These are phyloP conservation scores for Stichopus horrens DNA, from an alignment of 53 echinoderm and acorn worm genomes.

Conservation along the genomic window DNA sequence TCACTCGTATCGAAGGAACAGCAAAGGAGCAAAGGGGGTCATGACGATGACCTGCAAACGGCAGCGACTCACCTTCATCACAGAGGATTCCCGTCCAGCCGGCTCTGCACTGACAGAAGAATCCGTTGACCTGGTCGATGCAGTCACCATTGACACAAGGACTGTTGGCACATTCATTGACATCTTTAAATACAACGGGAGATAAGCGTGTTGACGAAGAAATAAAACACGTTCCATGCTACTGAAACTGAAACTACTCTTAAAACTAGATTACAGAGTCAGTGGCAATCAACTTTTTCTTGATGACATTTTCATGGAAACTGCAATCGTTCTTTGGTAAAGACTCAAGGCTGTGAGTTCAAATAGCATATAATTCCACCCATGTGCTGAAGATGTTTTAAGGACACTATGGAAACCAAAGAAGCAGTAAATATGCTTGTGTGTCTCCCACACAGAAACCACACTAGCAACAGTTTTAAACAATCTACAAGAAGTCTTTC, in stretches of 20 bases:
- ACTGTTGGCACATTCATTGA: slow-evolving; percentile 65
- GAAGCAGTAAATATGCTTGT: too few relatives aligned
- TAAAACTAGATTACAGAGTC: too few relatives aligned
- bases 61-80: slow-evolving; percentile 54
- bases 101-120: slow-evolving; percentile 51
- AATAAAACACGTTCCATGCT: background rate
- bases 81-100: slow-evolving; percentile 71
- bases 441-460: too few relatives aligned
- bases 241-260: background rate
- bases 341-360: too few relatives aligned
- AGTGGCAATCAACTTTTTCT: too few relatives aligned
- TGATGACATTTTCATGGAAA: too few relatives aligned
- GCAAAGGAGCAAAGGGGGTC: slow-evolving; percentile 9
- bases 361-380: too few relatives aligned
- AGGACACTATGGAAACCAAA: too few relatives aligned
- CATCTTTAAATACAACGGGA: slow-evolving; percentile 44
- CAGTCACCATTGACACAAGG: slow-evolving; percentile 75
- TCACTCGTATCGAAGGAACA: slow-evolving; percentile 55
- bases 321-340: too few relatives aligned
- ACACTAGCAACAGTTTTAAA: too few relatives aligned
- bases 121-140: slow-evolving; percentile 59
- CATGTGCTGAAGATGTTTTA: too few relatives aligned
- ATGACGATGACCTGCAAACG: background rate
- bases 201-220: background rate
- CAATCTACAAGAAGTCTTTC: too few relatives aligned